Conservation (phyloP, 2,888 invertebrate species). For the Caenorhabditis afra region DNA sequence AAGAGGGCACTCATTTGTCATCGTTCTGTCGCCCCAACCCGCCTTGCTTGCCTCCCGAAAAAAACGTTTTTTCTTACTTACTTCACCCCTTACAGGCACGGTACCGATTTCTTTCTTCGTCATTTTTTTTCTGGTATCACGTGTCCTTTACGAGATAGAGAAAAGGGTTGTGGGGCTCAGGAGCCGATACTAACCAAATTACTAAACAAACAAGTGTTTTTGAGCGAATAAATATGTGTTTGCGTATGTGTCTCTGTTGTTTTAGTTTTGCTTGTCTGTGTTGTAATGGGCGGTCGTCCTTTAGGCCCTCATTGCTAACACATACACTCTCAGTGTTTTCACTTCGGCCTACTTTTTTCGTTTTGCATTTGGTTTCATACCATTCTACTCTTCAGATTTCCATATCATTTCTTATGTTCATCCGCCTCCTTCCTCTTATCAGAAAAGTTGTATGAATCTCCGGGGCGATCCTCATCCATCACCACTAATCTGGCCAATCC, state of each 20-base stretch:
- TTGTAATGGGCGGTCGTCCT: slow-evolving; percentile 30
- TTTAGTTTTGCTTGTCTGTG: slow-evolving; percentile 10
- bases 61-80: slow-evolving; percentile 2
- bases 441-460: no score
- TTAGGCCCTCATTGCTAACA: background rate
- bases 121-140: background rate
- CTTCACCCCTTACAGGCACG: no score
- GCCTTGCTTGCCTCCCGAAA: no score
- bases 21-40: background rate
- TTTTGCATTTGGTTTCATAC: background rate
- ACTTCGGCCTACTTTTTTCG: slow-evolving; percentile 16
- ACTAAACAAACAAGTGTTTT: slow-evolving; percentile 25
- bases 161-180: background rate
- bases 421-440: background rate
- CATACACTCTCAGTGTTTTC: background rate
- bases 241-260: slow-evolving; percentile 3
- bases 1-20: slow-evolving; percentile 19
- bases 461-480: no score
- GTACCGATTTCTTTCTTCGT: no score
- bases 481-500: no score
- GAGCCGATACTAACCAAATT: slow-evolving; percentile 25
- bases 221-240: background rate
- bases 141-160: background rate
- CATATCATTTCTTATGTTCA: background rate
- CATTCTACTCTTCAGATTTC: background rate